Evolutionary conservation across 2,113 vertebrate genomes (phyloP).

Genomic region (Vulpes ferrilata): DNA sequence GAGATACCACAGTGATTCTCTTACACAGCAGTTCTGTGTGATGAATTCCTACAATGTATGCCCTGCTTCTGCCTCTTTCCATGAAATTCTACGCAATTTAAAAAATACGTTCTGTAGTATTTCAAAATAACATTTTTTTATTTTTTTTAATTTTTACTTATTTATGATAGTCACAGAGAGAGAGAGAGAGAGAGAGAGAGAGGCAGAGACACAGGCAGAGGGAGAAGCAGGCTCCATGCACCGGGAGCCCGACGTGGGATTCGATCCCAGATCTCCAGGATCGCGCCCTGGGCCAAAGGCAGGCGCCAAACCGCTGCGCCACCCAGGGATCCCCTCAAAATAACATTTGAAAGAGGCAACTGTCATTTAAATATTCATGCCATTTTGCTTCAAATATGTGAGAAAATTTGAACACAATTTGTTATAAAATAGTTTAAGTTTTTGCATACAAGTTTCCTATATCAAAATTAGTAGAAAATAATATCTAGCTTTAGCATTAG

Average conservation of each 20-base stretch:
- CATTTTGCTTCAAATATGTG: background rate
- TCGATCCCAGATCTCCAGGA: too few species aligned
- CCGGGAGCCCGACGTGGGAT: too few species aligned
- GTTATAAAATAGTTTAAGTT: background rate
- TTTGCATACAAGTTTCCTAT: background rate
- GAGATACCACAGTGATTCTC: slow-evolving; percentile 49
- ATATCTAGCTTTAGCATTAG: background rate
- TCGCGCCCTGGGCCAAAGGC: too few species aligned
- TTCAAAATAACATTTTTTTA: slow-evolving; percentile 13
- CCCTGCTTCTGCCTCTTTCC: background rate
- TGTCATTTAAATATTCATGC: background rate
- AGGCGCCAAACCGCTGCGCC: too few species aligned
- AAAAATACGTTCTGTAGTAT: background rate
- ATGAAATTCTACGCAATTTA: slow-evolving; percentile 26
- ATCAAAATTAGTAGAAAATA: slow-evolving; percentile 25
- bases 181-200: too few species aligned
- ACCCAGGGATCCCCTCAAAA: too few species aligned
- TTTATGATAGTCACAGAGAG: too few species aligned
- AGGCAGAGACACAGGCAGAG: too few species aligned
- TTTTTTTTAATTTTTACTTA: too few species aligned
- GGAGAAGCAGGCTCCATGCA: too few species aligned
- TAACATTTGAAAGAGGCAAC: background rate
- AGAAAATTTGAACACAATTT: background rate
- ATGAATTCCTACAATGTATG: slow-evolving; percentile 38
- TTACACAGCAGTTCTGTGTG: slow-evolving; percentile 20